A percentile compares a stretch with the other conserved stretches of the same genome.
These are phyloP conservation scores for Dasypogon diadema DNA, from an alignment of 2,888 invertebrate species.

Conservation along the genomic window DNA sequence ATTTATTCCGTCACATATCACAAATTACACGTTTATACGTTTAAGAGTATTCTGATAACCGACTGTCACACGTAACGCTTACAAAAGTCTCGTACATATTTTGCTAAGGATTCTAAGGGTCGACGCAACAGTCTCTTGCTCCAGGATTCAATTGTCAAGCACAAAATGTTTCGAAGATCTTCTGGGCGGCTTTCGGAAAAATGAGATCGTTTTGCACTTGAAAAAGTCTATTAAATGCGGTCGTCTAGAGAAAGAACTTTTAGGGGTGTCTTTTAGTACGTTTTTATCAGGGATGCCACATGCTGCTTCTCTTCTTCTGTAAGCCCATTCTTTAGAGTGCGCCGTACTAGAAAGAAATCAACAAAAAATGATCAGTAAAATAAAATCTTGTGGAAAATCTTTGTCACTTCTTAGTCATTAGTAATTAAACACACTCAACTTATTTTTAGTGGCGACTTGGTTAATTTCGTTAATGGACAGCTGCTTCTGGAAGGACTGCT, in stretches of 20 bases:
- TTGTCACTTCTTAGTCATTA: too few relatives aligned
- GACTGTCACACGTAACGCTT: not conserved
- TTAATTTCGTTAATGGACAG: too few relatives aligned
- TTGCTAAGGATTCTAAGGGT: not conserved
- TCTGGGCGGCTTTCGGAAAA: not conserved
- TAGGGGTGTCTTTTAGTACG: conserved; percentile 70
- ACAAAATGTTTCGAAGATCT: not conserved
- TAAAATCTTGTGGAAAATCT: too few relatives aligned
- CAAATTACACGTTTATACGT: conserved; percentile 30
- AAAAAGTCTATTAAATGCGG: not conserved
- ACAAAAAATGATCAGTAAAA: too few relatives aligned
- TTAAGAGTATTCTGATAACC: conserved; percentile 40
- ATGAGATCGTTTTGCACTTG: conserved; percentile 16
- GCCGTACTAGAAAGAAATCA: conserved; percentile 75
- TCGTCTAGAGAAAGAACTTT: conserved; percentile 1
- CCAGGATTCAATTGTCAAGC: not conserved
- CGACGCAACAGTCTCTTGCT: not conserved
- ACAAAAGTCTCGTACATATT: not conserved
- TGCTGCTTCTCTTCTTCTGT: conserved; percentile 85
- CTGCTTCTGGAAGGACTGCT: too few relatives aligned
- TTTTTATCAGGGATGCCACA: conserved; percentile 80
- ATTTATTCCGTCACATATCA: conserved; percentile 28
- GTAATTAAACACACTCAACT: too few relatives aligned
- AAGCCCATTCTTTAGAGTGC: conserved; percentile 84
- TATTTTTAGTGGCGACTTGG: too few relatives aligned